These are phyloP conservation scores for Miichthys miiuy DNA, from an alignment of 2,797 vertebrate species.

Conservation along the genomic window DNA sequence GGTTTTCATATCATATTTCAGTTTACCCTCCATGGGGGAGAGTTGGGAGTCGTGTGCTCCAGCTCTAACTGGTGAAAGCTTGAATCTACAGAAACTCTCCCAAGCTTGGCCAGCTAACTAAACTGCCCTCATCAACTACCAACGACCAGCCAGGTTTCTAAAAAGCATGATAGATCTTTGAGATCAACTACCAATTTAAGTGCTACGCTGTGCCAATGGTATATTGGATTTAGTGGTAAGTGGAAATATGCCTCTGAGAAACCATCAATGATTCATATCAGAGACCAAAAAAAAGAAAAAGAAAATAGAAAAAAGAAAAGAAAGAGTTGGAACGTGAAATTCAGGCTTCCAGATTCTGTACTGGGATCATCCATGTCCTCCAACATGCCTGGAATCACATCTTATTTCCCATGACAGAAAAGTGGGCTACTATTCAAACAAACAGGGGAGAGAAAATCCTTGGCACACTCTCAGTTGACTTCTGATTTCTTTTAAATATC, in stretches of 20 bases:
- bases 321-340: slow-evolving; percentile 32
- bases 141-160: slow-evolving; percentile 29
- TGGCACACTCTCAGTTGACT: slow-evolving; percentile 49
- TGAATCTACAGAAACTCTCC: slow-evolving; percentile 27
- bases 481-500: slow-evolving; percentile 59
- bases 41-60: not conserved
- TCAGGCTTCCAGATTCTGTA: slow-evolving; percentile 39
- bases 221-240: slow-evolving; percentile 45
- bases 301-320: slow-evolving; percentile 27
- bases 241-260: slow-evolving; percentile 48
- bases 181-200: slow-evolving; percentile 34
- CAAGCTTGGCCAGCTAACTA: slow-evolving; percentile 13
- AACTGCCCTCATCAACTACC: slow-evolving; percentile 17
- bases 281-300: slow-evolving; percentile 40
- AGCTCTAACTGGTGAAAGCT: slow-evolving; percentile 37
- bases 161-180: slow-evolving; percentile 38
- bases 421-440: slow-evolving; percentile 60
- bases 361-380: slow-evolving; percentile 49
- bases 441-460: slow-evolving; percentile 53
- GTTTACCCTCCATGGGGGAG: slow-evolving; percentile 30
- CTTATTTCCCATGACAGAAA: slow-evolving; percentile 61
- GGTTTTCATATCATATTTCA: slow-evolving; percentile 49
- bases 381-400: slow-evolving; percentile 59
- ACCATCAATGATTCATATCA: slow-evolving; percentile 40
- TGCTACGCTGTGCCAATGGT: slow-evolving; percentile 14